Evolutionary conservation across 2,797 vertebrate species (phyloP).

Genomic region (Gambusia yucatana): DNA sequence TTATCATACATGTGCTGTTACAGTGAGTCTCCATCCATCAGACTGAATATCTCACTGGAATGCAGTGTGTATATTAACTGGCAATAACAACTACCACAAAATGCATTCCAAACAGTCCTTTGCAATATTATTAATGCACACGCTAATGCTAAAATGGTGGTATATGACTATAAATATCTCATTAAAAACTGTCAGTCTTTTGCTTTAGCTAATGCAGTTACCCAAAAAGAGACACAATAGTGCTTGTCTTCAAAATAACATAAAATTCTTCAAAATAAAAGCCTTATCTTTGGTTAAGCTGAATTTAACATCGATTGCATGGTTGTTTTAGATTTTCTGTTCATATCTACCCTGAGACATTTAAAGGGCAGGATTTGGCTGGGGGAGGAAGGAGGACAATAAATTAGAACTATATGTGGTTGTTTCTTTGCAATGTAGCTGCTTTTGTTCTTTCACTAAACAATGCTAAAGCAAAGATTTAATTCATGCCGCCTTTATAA

Average conservation of each 20-base stretch:
- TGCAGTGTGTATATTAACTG: slow-evolving; percentile 2
- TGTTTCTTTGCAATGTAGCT: no score
- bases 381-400: neutral
- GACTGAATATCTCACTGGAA: neutral
- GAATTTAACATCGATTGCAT: neutral
- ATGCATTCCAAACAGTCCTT: neutral
- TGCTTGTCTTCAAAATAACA: neutral
- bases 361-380: neutral
- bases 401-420: neutral
- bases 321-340: neutral
- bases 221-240: neutral
- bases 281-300: neutral
- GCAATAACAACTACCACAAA: neutral
- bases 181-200: neutral
- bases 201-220: neutral
- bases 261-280: neutral
- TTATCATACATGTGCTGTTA: neutral
- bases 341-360: neutral
- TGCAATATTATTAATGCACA: neutral
- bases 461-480: neutral
- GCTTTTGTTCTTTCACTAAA: neutral
- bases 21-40: neutral
- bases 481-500: neutral
- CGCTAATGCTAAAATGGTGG: neutral
- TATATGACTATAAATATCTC: neutral